Evolutionary conservation across 2,113 vertebrate species (phyloP).

Genomic region (Holacanthus passer): DNA sequence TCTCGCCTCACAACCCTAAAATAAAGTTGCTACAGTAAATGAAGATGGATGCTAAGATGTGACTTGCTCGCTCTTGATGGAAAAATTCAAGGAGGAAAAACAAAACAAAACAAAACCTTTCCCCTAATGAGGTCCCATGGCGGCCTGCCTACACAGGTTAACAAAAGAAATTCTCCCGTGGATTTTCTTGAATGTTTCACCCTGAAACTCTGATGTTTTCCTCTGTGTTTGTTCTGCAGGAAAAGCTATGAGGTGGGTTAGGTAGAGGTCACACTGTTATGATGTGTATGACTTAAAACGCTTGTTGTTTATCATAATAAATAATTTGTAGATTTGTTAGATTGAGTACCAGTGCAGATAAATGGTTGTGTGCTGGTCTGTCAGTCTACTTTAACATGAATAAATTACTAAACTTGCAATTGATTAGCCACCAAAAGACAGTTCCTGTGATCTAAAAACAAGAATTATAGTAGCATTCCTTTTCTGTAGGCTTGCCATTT

Average conservation of each 20-base stretch:
- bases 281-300: neutral
- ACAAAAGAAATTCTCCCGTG: constrained; percentile 39
- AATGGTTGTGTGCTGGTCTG: neutral
- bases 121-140: constrained; percentile 75
- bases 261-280: neutral
- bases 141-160: constrained; percentile 31
- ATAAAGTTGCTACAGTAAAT: constrained; percentile 30
- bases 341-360: neutral
- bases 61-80: constrained; percentile 8
- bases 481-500: constrained; percentile 1
- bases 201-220: constrained; percentile 24
- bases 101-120: constrained; percentile 24
- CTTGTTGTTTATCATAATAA: neutral
- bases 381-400: neutral
- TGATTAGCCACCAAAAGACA: neutral
- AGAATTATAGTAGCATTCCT: neutral
- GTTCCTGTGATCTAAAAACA: neutral
- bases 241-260: constrained; percentile 11
- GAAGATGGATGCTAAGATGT: constrained; percentile 39
- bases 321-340: neutral
- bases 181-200: constrained; percentile 38
- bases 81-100: constrained; percentile 25
- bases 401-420: neutral
- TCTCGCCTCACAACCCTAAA: constrained; percentile 12
- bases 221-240: constrained; percentile 21